Percentiles rank a stretch among this genome's conserved stretches.
phyloP scores from a whole-genome alignment of 2,888 invertebrate species.

The Trissonchulus sp. region DNA sequence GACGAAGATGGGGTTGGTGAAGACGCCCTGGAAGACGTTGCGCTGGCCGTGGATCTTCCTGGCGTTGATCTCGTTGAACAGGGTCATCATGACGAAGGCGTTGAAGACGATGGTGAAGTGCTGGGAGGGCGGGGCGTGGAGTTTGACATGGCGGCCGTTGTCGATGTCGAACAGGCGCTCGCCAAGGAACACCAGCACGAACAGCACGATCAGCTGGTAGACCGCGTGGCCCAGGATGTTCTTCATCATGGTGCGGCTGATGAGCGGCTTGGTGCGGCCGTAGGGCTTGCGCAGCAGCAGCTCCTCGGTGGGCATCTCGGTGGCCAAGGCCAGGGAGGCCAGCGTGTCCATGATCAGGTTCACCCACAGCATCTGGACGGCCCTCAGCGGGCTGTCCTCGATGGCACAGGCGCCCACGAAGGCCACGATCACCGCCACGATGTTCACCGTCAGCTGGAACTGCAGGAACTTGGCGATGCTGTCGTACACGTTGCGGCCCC shows the following conservation, averaged over 20 bases:
- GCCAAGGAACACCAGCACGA: constrained; percentile 88
- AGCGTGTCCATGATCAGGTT: constrained; percentile 60
- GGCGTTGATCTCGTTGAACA: constrained; percentile 99
- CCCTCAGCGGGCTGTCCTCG: constrained; percentile 53
- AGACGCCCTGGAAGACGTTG: constrained; percentile 92
- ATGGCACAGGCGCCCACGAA: constrained; percentile 59
- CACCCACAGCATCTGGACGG: constrained; percentile 59
- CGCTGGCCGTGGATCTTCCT: constrained; percentile 98
- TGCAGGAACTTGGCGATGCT: constrained; percentile 59
- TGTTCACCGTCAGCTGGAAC: constrained; percentile 59
- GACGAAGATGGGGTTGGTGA: constrained; percentile 96
- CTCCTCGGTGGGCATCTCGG: constrained; percentile 58
- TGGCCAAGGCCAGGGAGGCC: constrained; percentile 59
- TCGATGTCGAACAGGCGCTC: constrained; percentile 70
- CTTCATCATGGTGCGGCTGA: constrained; percentile 88
- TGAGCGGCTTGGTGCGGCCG: constrained; percentile 57
- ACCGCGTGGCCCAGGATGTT: constrained; percentile 96
- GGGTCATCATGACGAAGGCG: constrained; percentile 99
- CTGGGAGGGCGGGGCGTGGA: constrained; percentile 76
- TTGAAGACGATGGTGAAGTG: constrained; percentile 99
- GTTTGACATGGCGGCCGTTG: constrained; percentile 70
- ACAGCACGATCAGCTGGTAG: constrained; percentile 89
- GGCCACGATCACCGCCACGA: constrained; percentile 58
- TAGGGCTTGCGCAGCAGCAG: constrained; percentile 57
- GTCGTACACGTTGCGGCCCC: constrained; percentile 60